phyloP scores from a whole-genome alignment of 1,140 invertebrate genomes.

The Chrysomallon squamiferum region DNA sequence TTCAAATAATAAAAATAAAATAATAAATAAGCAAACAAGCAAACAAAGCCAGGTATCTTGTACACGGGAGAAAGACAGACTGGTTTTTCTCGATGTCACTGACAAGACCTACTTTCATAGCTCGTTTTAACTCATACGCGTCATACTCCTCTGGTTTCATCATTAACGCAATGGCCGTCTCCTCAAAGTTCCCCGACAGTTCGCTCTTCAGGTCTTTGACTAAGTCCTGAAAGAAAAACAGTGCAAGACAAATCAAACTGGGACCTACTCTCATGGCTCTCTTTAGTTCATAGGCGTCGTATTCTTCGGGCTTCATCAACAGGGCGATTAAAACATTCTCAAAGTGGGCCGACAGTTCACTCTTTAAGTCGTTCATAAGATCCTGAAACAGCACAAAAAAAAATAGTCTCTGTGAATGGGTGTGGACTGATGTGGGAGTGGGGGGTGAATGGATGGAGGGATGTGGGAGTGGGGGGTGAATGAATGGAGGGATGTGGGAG shows the following conservation, averaged over 20 bases:
- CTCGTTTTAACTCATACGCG: constrained; percentile 59
- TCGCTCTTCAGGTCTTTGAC: constrained; percentile 61
- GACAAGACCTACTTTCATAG: constrained; percentile 60
- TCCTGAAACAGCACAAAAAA: constrained; percentile 42
- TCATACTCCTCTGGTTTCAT: constrained; percentile 59
- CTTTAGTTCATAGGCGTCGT: constrained; percentile 61
- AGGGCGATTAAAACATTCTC: constrained; percentile 53
- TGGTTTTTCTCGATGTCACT: too few relatives aligned
- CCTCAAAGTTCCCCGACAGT: constrained; percentile 59
- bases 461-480: too few relatives aligned
- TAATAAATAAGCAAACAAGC: too few relatives aligned
- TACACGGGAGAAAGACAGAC: too few relatives aligned
- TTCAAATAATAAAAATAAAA: too few relatives aligned
- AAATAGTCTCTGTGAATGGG: neutral
- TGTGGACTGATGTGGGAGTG: too few relatives aligned
- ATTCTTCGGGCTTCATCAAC: constrained; percentile 55
- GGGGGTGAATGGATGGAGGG: too few relatives aligned
- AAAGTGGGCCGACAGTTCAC: constrained; percentile 61
- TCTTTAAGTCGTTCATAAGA: constrained; percentile 59
- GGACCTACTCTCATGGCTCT: constrained; percentile 59
- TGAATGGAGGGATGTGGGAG: too few relatives aligned
- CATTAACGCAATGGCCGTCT: constrained; percentile 52
- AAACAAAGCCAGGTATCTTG: too few relatives aligned
- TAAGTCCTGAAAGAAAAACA: constrained; percentile 52
- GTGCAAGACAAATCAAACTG: neutral